Percentiles rank a stretch among this genome's conserved stretches.
Conservation (phyloP, 2,113 vertebrate species). For the Phylloscopus whistleri region DNA sequence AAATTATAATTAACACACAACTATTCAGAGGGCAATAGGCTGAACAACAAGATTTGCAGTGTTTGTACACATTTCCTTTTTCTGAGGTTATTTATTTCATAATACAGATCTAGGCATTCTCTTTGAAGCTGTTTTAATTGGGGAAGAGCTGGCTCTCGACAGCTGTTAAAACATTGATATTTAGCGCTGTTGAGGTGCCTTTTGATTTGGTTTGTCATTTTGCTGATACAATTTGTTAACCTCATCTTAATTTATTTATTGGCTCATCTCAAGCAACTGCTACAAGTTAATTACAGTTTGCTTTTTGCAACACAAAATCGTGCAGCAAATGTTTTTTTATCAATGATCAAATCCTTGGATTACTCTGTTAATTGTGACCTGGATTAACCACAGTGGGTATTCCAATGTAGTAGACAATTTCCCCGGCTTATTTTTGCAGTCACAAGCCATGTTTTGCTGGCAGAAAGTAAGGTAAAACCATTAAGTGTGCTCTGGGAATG, state of each 20-base stretch:
- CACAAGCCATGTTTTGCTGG: neutral
- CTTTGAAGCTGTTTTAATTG: neutral
- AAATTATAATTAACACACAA: neutral
- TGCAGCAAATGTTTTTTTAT: neutral
- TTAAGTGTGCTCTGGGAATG: neutral
- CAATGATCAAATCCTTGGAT: neutral
- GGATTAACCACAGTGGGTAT: neutral
- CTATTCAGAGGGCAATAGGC: neutral
- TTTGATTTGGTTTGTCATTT: neutral
- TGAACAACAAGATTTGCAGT: neutral
- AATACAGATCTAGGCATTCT: neutral
- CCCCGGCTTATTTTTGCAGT: neutral
- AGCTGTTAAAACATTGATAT: neutral
- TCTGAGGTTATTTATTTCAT: neutral
- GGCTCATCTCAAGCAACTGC: neutral
- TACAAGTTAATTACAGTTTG: slow-evolving; percentile 20
- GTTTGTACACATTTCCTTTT: neutral
- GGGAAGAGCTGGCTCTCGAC: neutral
- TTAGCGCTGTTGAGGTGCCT: neutral
- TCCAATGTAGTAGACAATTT: neutral
- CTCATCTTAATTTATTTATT: slow-evolving; percentile 41
- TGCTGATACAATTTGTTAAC: neutral
- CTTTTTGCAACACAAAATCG: neutral
- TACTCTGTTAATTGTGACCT: neutral
- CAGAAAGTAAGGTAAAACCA: neutral